Conservation (phyloP, 2,113 vertebrate species). For the Salminus brasiliensis region DNA sequence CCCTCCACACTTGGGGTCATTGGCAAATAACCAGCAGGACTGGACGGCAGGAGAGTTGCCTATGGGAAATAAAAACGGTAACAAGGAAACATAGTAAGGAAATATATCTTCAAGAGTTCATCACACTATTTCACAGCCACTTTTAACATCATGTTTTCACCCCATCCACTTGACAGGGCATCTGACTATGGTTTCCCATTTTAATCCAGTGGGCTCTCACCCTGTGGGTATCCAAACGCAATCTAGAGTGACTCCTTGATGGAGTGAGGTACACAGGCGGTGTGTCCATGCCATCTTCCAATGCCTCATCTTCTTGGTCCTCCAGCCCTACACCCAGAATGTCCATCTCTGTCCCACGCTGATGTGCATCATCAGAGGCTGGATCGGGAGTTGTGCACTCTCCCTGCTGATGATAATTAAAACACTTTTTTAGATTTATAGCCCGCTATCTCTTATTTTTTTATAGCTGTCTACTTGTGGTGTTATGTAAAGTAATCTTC, state of each 20-base stretch:
- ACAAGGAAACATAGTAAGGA: not conserved
- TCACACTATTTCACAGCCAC: not conserved
- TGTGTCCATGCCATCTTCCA: constrained; percentile 63
- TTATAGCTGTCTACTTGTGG: not conserved
- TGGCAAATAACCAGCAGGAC: constrained; percentile 84
- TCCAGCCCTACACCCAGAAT: constrained; percentile 78
- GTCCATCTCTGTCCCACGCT: constrained; percentile 80
- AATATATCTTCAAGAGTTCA: not conserved
- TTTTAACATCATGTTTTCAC: not conserved
- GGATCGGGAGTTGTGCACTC: constrained; percentile 70
- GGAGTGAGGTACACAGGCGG: constrained; percentile 63
- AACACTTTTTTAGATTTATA: not conserved
- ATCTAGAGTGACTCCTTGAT: constrained; percentile 64
- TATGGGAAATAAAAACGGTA: constrained; percentile 51
- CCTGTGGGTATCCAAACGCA: constrained; percentile 69
- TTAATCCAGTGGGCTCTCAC: constrained; percentile 41
- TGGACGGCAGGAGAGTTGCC: constrained; percentile 75
- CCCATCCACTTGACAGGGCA: not conserved
- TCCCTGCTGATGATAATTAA: constrained; percentile 63
- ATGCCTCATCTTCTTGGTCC: constrained; percentile 66
- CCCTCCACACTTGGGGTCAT: constrained; percentile 83
- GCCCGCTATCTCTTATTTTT: not conserved
- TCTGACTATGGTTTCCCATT: not conserved
- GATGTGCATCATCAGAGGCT: constrained; percentile 72
- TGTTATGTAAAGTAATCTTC: not conserved